Base-by-base conservation (phyloP, 2,888 invertebrate species). In the Synergus itoensis region DNA sequence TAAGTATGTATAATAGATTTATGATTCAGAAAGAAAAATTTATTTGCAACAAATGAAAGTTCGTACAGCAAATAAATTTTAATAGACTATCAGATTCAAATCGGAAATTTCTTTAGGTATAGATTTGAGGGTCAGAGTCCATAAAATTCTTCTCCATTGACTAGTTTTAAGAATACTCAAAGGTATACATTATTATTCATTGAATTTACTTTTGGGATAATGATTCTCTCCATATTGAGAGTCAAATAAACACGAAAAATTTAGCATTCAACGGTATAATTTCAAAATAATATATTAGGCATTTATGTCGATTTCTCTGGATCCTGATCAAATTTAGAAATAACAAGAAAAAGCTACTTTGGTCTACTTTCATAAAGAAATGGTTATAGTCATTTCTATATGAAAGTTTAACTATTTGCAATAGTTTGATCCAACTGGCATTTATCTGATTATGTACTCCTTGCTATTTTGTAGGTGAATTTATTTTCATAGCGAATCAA, bases 141-240 rank as follows among this genome's bases (percentile, higher is more conserved):
- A 21, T 60, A 4, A 21, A 60, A 12, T 60, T 11, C 18, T 4
- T 21, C 18, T 21, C 21, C 60, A 60, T 60, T 60, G 21, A 60
- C 21, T 18, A 21, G 11, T 60, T 60, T 60, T 4, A 60, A 60
- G 60, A 60, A 60, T 60, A 9, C 60, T 60, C 21, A 4, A 21
- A 21, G 60, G 60, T 18, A 21, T 12, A 21, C 21, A 60, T 18
- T 21, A 60, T 60, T 18, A 60, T 11, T 60, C 60, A 60, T 12
- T 60, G 60, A 60, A 60, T 60, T 21, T 60, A 21, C 21, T 60
- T 60, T 60, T 21, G 60, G 60, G 21, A 60, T 60, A 21, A 60
- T 60, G 21, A 60, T 21, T 60, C 18, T 60, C 21, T 60, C 21
- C 60, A 12, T 21, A 21, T 60, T 21, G 21, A 60, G 60, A 11